These are phyloP conservation scores for Branchellion lobata DNA, from an alignment of 2,888 invertebrate genomes.

Conservation along the genomic window DNA sequence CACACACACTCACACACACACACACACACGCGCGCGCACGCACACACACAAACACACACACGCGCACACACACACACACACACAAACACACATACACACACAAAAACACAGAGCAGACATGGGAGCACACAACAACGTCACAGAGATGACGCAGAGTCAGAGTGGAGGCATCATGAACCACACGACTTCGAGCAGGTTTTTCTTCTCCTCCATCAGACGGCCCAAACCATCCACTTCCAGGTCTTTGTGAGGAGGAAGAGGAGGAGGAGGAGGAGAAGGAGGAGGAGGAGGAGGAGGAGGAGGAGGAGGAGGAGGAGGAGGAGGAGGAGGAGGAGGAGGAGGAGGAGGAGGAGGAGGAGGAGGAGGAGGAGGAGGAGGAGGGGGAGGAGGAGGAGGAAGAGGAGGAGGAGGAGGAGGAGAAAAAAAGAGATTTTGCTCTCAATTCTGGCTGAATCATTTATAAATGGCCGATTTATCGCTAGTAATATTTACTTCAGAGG, in stretches of 20 bases:
- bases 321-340: too few species aligned
- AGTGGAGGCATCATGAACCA: not conserved
- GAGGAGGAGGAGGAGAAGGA: too few species aligned
- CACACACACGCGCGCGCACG: not conserved
- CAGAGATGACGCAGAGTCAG: not conserved
- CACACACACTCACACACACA: slow-evolving; percentile 16
- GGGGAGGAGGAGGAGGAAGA: too few species aligned
- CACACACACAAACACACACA: not conserved
- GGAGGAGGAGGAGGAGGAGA: too few species aligned
- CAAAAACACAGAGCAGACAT: not conserved
- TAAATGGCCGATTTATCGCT: too few species aligned
- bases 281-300: too few species aligned
- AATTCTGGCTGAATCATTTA: too few species aligned
- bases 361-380: too few species aligned
- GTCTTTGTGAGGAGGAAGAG: not conserved
- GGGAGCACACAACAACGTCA: not conserved
- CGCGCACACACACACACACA: not conserved
- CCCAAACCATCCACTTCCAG: not conserved
- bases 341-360: too few species aligned
- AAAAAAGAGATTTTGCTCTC: too few species aligned
- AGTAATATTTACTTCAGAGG: too few species aligned
- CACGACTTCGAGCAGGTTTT: not conserved
- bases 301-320: too few species aligned
- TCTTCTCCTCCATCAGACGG: not conserved
- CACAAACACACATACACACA: not conserved